These are phyloP conservation scores for Pteronura brasiliensis DNA, from an alignment of 2,113 vertebrate genomes.

Conservation along the genomic window DNA sequence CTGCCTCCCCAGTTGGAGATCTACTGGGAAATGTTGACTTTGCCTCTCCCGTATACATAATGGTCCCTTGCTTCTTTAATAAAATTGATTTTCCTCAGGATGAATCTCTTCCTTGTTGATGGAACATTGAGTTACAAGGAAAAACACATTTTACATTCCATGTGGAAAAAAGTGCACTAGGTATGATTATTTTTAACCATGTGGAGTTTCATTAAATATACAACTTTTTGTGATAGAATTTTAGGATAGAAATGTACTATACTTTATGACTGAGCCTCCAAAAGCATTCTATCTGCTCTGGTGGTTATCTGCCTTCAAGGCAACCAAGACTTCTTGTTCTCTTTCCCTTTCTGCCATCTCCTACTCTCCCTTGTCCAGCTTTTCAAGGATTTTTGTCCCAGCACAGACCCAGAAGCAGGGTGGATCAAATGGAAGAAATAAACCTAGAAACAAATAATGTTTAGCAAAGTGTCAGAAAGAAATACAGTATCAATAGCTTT, in stretches of 20 bases:
- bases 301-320: not conserved
- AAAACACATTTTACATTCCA: not conserved
- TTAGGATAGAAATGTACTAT: not conserved
- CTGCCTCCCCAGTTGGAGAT: not conserved
- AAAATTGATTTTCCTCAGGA: not conserved
- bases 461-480: not conserved
- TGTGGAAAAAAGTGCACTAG: not conserved
- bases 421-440: not conserved
- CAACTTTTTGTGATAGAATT: not conserved
- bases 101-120: not conserved
- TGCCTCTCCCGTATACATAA: not conserved
- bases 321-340: not conserved
- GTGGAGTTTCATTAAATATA: not conserved
- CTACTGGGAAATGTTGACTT: not conserved
- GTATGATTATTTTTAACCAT: not conserved
- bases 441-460: not conserved
- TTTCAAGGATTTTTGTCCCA: not conserved
- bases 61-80: not conserved
- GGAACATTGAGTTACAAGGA: not conserved
- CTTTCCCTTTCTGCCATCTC: not conserved
- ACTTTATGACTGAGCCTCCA: not conserved
- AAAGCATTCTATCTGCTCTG: not conserved
- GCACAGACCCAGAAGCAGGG: not conserved
- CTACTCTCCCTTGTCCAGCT: not conserved
- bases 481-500: not conserved